Base-by-base conservation (phyloP, 2,113 vertebrate species). In the Diadophis punctatus region DNA sequence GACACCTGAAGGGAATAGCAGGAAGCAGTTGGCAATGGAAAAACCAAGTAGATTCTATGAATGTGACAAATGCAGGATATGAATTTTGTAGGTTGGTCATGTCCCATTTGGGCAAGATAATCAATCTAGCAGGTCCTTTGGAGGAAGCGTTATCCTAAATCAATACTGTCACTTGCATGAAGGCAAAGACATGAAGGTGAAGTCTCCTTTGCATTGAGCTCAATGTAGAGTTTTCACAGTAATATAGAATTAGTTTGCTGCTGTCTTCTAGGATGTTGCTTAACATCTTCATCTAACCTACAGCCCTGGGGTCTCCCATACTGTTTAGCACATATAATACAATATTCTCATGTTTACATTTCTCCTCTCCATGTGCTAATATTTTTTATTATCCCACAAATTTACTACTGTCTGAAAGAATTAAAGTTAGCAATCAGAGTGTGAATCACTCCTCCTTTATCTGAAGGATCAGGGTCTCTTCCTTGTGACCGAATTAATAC, bases 1-100 rank as follows among this genome's bases (percentile, higher is more conserved):
- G 98, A 98, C 91, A 99, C 98, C 99, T 99, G 94, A 90, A 39
- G 68, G 93, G 92, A 95, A 95, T 58, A 55, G 91, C 93, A 95
- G 92, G 91, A 94, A 87, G 94, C 9, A 86, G n/a, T 84, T 10
- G 18, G 30, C 90, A 89, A 2, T 93, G 46, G 92, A 46, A 58
- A 53, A 93, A n/a, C 1, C 8, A 27, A 85, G 90, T 34, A 63
- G 86, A 90, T 1, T 84, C 87, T 53, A 58, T 1, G 2, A 39
- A 39, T 16, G n/a, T 52, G 56, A 12, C 22, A 52, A 85, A 46
- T 11, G 58, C 49, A 85, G 39, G 52, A 10, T 30, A 7, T 22
- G 30, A 49, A 39, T n/a, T n/a, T 52, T 52, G 46, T 23, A 68
- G 43, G 87, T 14, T 34, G 27, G 51, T 2, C 87, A 56, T 48